Evolutionary conservation across 1,140 invertebrate genomes (phyloP), one percentile per base, ranked within the genome.

Genomic region (Sarcophaga peregrina): DNA sequence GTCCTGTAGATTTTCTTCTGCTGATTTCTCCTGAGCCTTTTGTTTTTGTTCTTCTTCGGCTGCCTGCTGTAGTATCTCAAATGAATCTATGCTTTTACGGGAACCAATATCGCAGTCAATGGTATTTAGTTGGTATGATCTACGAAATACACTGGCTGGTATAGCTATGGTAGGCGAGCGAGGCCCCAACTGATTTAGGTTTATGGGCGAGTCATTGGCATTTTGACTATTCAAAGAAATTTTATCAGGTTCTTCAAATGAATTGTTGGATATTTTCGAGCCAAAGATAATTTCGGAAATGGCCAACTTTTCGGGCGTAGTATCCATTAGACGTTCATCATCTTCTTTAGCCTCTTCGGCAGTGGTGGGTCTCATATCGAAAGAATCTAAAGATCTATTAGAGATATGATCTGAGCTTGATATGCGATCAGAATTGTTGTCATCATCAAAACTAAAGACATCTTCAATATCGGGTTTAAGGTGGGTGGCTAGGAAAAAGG

Each of bases 31-130:
- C 20, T 17, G 8, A 25, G 58, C 54, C 76, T 76, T 45, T 84
- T 82, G 83, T 83, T 81, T 84, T 52, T 62, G 84, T 81, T 82
- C 83, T 54, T 80, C 82, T 47, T 83, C 85, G 46, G 82, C 86
- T n/a, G 83, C 87, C 58, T 89, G 86, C 52, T 83, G 86, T 17
- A 90, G 86, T 8, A 90, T 82, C 45, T 90, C 90, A n/a, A 90
- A 90, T 52, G 88, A 89, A 76, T 91, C 90, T 17, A 89, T 86
- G 82, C 91, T 91, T 86, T 92, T 93, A 82, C 92, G 92, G 52
- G 92, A 93, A 50, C 93, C 92, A 82, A 93, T 92, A 85, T 93
- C 92, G 85, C 93, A 93, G 83, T 92, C 92, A 46, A 93, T 94
- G 85, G 92, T 92, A 82, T 90, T 92, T 8, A 94, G 90, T 76